These are phyloP conservation scores for Pandemis cinnamomeana DNA, from an alignment of 2,888 invertebrate species.

Conservation along the genomic window DNA sequence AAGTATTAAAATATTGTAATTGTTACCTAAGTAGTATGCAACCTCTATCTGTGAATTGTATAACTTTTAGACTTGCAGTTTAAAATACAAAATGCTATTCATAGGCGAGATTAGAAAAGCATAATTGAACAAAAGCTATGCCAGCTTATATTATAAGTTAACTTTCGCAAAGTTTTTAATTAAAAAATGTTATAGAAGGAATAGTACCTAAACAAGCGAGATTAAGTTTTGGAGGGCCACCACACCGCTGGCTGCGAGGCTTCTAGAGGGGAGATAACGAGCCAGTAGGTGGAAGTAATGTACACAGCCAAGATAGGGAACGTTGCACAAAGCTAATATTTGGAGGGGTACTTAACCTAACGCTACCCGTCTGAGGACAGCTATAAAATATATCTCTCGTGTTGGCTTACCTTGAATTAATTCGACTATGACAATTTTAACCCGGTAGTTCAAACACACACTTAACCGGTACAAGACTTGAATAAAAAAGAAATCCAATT, in stretches of 20 bases:
- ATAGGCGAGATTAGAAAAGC: neutral
- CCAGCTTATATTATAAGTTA: conserved; percentile 15
- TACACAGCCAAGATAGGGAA: conserved; percentile 68
- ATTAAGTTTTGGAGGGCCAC: conserved; percentile 57
- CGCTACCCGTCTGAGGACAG: conserved; percentile 36
- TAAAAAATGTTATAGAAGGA: conserved; percentile 66
- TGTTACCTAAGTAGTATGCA: no score
- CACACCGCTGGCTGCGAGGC: conserved; percentile 52
- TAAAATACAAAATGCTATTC: neutral
- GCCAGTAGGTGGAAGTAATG: conserved; percentile 63
- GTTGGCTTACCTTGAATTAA: neutral
- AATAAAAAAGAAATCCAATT: no score
- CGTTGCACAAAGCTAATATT: conserved; percentile 73
- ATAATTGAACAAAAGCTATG: conserved; percentile 12
- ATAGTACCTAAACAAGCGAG: conserved; percentile 59
- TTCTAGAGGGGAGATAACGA: conserved; percentile 70
- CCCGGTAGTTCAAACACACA: no score
- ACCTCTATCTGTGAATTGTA: no score
- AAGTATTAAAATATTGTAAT: no score
- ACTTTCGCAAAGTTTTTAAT: conserved; percentile 63
- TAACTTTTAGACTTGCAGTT: no score
- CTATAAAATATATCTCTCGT: conserved; percentile 1
- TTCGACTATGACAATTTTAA: neutral
- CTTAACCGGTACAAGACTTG: no score
- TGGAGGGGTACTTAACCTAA: conserved; percentile 50